Evolutionary conservation across 2,888 invertebrate genomes (phyloP), one percentile per base, ranked within the genome.

Genomic region (Sabellastarte sp.): DNA sequence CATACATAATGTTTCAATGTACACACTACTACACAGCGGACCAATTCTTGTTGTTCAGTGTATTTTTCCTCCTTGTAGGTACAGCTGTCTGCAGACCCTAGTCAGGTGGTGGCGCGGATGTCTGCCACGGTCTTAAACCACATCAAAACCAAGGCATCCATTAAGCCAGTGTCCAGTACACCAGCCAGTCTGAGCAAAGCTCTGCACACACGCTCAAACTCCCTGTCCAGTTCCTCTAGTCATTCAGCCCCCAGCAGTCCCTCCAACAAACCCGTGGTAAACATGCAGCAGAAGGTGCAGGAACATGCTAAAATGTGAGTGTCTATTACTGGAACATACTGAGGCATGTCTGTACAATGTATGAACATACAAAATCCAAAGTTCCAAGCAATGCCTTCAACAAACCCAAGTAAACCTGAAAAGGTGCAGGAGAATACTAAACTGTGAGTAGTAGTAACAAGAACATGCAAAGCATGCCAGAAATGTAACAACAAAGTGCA

Each of bases 81-180:
- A 67, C 86, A 88, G 65, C 88, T 96, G 76, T 89, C 92, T 64
- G 87, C 88, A 66, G 98, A 99, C 87, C 96, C 98, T 1, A 90
- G 91, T 83, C 93, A 93, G 1, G 89, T 89, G 61, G 93, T 97
- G 2, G 88, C 91, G 1, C 69, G 87, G 63, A 89, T 93, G 87
- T 92, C 94, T 3, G 88, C 88, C 71, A 89, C 89, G 76, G 32
- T 70, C 15, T 41, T 61, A 41, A 51, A 24, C 26, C 33, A 57
- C 31, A 28, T 66, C 33, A 26, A 29, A 15, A 26, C 24, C 41
- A 65, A 65, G 57, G 66, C 66, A 20, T 32, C 20, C 10, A 10
- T 20, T 10, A 41, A 41, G 20, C 41, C 41, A 41, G 41, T 41
- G 41, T 15, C 41, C 41, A 41, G 20, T 41, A n/a, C n/a, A n/a